These are phyloP conservation scores for Heliconius sara DNA, from an alignment of 2,888 invertebrate genomes.

Conservation along the genomic window DNA sequence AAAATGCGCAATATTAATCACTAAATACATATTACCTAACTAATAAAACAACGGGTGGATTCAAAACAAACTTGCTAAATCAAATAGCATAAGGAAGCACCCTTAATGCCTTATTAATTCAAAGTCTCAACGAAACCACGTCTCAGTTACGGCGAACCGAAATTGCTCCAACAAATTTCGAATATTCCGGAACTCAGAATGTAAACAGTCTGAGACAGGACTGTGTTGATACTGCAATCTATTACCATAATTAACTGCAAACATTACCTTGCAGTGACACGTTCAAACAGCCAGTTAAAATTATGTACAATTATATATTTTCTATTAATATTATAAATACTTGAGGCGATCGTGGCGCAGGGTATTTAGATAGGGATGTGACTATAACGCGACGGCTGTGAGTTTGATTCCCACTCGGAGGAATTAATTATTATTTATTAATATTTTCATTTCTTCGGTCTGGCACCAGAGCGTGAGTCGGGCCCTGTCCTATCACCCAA, in stretches of 20 bases:
- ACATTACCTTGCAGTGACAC: conserved; percentile 69
- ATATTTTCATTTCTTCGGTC: no score
- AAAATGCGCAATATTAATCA: background rate
- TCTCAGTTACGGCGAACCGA: conserved; percentile 48
- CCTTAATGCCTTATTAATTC: conserved; percentile 42
- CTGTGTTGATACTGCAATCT: conserved; percentile 64
- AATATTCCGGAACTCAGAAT: conserved; percentile 54
- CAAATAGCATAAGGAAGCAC: conserved; percentile 26
- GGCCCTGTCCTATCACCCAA: no score
- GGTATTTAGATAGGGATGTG: no score
- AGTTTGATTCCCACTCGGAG: no score
- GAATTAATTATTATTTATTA: no score
- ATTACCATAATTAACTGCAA: conserved; percentile 79
- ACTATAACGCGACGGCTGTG: no score
- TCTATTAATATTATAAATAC: background rate
- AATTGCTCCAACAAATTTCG: conserved; percentile 46
- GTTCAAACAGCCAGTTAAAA: conserved; percentile 73
- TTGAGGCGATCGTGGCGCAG: background rate
- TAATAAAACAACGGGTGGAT: conserved; percentile 1
- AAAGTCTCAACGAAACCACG: conserved; percentile 41
- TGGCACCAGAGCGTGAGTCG: no score
- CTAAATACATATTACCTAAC: background rate
- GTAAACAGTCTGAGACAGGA: conserved; percentile 54
- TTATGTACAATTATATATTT: conserved; percentile 64
- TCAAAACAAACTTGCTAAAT: conserved; percentile 18